Conservation (phyloP, 2,888 invertebrate species). For the Fragum fragum region DNA sequence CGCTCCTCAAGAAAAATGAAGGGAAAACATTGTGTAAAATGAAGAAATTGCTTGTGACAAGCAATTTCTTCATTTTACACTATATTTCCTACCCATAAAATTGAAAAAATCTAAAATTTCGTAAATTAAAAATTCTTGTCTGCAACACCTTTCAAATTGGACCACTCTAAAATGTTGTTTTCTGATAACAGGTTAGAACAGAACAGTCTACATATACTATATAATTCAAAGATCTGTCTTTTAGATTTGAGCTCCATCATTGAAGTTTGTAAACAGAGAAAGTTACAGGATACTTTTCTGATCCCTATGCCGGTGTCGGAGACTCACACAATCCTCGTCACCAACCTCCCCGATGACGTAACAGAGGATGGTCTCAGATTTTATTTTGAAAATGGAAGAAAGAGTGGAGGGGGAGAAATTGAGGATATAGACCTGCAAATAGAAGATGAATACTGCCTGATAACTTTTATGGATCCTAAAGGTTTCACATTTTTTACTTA, state of each 20-base stretch:
- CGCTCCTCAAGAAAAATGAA: no score
- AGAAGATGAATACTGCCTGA: conserved; percentile 45
- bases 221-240: neutral
- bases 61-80: no score
- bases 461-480: conserved; percentile 39
- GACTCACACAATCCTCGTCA: conserved; percentile 39
- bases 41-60: no score
- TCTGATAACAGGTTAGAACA: no score
- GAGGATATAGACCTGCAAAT: conserved; percentile 42
- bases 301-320: conserved; percentile 36
- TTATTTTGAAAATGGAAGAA: conserved; percentile 57
- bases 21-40: no score
- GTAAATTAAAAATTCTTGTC: no score
- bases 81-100: no score
- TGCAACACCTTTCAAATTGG: no score
- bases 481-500: no score
- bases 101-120: no score
- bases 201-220: no score
- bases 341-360: conserved; percentile 29
- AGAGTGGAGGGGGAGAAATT: conserved; percentile 51
- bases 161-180: no score
- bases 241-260: neutral
- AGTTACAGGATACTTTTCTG: conserved; percentile 43
- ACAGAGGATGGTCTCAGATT: conserved; percentile 42
- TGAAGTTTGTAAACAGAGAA: conserved; percentile 36